Conservation (phyloP, 2,113 vertebrate species). For the Malurus elegans region DNA sequence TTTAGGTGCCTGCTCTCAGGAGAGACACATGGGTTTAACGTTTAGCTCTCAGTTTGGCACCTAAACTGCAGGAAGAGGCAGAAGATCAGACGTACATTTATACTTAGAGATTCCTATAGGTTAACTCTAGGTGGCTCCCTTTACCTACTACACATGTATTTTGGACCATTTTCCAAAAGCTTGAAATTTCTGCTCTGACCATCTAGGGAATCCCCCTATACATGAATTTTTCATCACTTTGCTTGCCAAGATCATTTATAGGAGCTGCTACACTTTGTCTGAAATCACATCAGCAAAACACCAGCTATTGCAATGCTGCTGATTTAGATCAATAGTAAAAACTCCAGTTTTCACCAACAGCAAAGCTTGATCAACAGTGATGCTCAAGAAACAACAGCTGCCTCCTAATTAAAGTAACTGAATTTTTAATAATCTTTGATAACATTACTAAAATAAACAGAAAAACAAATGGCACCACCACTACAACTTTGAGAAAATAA, state of each 20-base stretch:
- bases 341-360: neutral
- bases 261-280: neutral
- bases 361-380: neutral
- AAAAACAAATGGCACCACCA: neutral
- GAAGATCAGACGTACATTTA: neutral
- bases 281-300: neutral
- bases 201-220: neutral
- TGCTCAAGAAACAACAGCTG: neutral
- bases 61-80: neutral
- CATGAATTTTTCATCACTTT: neutral
- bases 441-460: neutral
- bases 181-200: neutral
- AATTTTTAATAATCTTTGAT: neutral
- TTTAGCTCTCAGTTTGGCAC: neutral
- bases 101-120: neutral
- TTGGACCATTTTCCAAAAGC: neutral
- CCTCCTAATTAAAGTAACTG: neutral
- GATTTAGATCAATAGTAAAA: neutral
- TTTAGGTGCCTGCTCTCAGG: neutral
- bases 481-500: neutral
- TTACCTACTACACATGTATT: neutral
- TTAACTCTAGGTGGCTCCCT: constrained; percentile 64
- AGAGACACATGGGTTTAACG: neutral
- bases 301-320: neutral
- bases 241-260: neutral